Base-by-base conservation (phyloP, 2,113 vertebrate genomes). In the Dipodomys ordii region DNA sequence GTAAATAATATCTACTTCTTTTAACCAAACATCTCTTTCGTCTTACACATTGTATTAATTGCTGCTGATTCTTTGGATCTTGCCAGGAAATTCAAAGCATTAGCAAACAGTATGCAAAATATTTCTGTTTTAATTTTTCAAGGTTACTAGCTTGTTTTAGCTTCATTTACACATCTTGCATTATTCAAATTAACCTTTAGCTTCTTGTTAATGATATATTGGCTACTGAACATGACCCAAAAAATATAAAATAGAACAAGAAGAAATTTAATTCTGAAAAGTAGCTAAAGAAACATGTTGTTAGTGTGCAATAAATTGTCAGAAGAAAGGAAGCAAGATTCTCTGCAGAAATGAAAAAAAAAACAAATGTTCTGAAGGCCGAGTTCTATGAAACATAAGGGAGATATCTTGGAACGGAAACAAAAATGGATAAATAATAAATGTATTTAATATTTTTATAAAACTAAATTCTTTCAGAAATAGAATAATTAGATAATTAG, bases 81-180 rank as follows among this genome's bases (percentile, higher is more conserved):
- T 92, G n/a, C 57, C 71, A 44, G 64, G 69, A 77, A 77, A 68
- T 82, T 83, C 74, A 87, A 82, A 71, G 32, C 44, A 62, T 71
- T 84, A 84, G 44, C 32, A 84, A 23, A 67, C 23, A 82, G 32
- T 28, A 32, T 76, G 28, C 12, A 87, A 95, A 93, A 65, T 44
- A 93, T 95, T 95, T 94, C 35, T 60, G 65, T 92, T 93, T 93
- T 46, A 76, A 53, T 90, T 85, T 49, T 94, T 96, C 49, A 87
- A 91, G 57, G 89, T 95, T 91, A 92, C 84, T 78, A 91, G 69
- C 39, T 83, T 77, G 30, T 23, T 90, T 25, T 46, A 49, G 11
- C 78, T 91, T 95, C 81, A 96, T 89, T 96, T 94, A 84, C 81
- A 89, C 53, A 83, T 49, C 30, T 91, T 90, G 8, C 30, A 72